These are phyloP conservation scores for Chromoteleia sp. DNA, from an alignment of 2,888 invertebrate species.

Conservation along the genomic window DNA sequence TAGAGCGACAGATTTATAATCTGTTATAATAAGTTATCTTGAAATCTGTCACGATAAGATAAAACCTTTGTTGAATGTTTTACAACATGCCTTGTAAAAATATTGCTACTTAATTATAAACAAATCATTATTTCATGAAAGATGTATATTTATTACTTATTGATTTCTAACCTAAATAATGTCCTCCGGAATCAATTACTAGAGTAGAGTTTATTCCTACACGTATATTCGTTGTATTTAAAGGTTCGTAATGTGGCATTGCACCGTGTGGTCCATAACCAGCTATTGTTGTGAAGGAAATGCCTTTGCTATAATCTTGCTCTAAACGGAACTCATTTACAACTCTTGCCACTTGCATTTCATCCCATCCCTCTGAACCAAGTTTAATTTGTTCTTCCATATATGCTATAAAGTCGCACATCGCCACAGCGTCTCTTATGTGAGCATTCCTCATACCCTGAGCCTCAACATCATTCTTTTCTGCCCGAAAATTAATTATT, in stretches of 20 bases:
- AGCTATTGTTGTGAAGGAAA: slow-evolving; percentile 94
- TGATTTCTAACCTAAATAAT: slow-evolving; percentile 89
- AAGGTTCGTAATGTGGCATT: slow-evolving; percentile 92
- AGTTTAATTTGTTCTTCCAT: slow-evolving; percentile 86
- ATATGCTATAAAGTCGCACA: slow-evolving; percentile 93
- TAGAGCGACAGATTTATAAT: too few relatives aligned
- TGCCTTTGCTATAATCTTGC: slow-evolving; percentile 90
- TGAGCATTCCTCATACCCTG: slow-evolving; percentile 94
- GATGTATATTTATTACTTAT: not conserved
- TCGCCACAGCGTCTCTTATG: slow-evolving; percentile 94
- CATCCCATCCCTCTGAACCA: slow-evolving; percentile 87
- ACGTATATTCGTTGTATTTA: slow-evolving; percentile 87
- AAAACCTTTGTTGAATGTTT: too few relatives aligned
- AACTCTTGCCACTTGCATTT: slow-evolving; percentile 89
- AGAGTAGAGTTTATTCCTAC: slow-evolving; percentile 92
- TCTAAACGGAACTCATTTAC: slow-evolving; percentile 90
- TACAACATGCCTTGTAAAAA: too few relatives aligned
- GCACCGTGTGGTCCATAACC: slow-evolving; percentile 95
- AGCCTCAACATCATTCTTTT: slow-evolving; percentile 93
- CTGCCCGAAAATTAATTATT: slow-evolving; percentile 93
- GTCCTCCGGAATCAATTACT: slow-evolving; percentile 97
- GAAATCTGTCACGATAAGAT: too few relatives aligned
- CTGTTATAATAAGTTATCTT: too few relatives aligned
- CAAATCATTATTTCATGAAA: too few relatives aligned
- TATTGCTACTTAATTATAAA: too few relatives aligned